Base-by-base conservation (phyloP, 2,797 vertebrate genomes). In the Huso huso region DNA sequence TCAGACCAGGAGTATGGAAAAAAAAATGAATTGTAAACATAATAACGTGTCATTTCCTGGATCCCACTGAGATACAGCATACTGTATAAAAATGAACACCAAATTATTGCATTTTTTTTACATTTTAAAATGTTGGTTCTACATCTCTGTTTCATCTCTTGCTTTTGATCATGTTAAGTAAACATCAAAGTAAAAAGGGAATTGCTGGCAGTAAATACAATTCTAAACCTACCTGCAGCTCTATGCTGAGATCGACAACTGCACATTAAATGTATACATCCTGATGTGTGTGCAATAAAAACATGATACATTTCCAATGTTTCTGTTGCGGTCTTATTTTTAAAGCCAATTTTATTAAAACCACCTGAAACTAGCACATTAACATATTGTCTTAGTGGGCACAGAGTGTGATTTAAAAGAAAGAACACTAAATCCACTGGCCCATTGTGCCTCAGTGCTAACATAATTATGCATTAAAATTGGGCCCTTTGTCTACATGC, bases 401-500 rank as follows among this genome's bases (percentile, higher is more conserved):
- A 15, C 49, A 51, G 67, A 69, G 74, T 66, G 70, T 69, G 74
- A 66, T 72, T 62, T 68, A 78, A 79, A 74, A 67, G 67, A 62
- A 58, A n/a, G 8, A 51, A 51, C 61, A 6, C 6, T 59, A 49
- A 53, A 62, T 67, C 66, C 65, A 64, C 57, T 58, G 73, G 61
- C 64, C 70, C 64, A 69, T 73, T 67, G 69, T 66, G 63, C 68
- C 63, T 65, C 23, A 4, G 66, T 70, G 69, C 68, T 63, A 73
- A 72, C 75, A 63, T 73, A 75, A 78, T 79, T 73, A 72, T 72
- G 74, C 74, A 69, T 78, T 69, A 72, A 66, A 69, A 71, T 68
- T 55, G 64, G 60, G 64, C 48, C 64, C 61, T 70, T 71, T 69
- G 37, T 71, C 66, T 12, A 13, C n/a, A 49, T 73, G 75, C 74